Percentiles rank a stretch among this genome's conserved stretches.
Evolutionary conservation across 2,888 invertebrate species (phyloP).

Genomic region (Diaperis boleti): DNA sequence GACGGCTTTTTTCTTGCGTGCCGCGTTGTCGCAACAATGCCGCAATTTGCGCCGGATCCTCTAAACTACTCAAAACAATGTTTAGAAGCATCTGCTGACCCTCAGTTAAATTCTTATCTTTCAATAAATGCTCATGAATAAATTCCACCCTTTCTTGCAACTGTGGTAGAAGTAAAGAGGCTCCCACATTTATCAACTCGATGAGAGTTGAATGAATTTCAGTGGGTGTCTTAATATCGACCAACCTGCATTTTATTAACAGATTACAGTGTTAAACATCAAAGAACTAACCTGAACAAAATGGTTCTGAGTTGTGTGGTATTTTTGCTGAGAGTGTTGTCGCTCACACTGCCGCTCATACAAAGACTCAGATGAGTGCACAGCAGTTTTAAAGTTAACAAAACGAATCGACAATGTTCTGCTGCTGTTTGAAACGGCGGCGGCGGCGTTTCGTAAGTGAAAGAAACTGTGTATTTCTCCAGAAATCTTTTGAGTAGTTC

Average conservation of each 20-base stretch:
- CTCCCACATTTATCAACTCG: conserved; percentile 72
- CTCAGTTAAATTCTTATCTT: conserved; percentile 68
- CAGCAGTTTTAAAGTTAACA: conserved; percentile 70
- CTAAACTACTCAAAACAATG: conserved; percentile 72
- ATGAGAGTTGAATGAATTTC: conserved; percentile 70
- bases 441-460: conserved; percentile 64
- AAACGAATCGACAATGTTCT: conserved; percentile 72
- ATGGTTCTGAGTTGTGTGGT: conserved; percentile 69
- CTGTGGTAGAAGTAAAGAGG: conserved; percentile 71
- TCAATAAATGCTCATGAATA: conserved; percentile 70
- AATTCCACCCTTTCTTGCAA: conserved; percentile 72
- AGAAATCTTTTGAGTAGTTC: conserved; percentile 69
- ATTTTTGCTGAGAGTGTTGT: conserved; percentile 68
- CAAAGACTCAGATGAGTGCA: conserved; percentile 72
- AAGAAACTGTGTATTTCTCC: conserved; percentile 70
- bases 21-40: conserved; percentile 68
- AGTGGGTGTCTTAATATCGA: conserved; percentile 66
- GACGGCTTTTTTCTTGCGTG: conserved; percentile 55
- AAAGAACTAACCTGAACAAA: conserved; percentile 67
- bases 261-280: too few species aligned
- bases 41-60: conserved; percentile 72
- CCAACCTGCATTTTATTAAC: conserved; percentile 62
- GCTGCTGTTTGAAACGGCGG: conserved; percentile 66
- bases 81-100: conserved; percentile 73
- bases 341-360: conserved; percentile 67